These are phyloP conservation scores for Eulacestoma nigropectus DNA, from an alignment of 2,113 vertebrate genomes.

Conservation along the genomic window DNA sequence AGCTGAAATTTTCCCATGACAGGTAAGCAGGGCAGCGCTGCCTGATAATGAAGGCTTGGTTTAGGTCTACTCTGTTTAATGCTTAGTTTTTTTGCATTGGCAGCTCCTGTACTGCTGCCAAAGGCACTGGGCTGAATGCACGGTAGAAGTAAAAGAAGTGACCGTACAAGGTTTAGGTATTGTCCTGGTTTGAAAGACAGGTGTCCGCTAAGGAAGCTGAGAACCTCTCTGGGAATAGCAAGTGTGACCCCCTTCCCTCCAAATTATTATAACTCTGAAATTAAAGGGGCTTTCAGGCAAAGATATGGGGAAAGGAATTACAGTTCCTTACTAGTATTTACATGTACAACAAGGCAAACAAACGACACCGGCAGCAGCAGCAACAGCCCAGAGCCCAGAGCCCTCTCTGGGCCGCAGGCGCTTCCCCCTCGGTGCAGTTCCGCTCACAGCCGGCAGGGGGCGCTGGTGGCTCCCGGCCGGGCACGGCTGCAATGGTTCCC, in stretches of 20 bases:
- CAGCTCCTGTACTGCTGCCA: background rate
- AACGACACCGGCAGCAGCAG: background rate
- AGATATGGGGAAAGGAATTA: fast-evolving
- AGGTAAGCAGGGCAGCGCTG: conserved; percentile 72
- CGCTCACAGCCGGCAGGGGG: background rate
- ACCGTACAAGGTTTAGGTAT: background rate
- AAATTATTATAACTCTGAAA: background rate
- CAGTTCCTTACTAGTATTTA: background rate
- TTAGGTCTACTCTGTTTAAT: background rate
- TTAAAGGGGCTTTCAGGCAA: fast-evolving
- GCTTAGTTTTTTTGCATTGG: background rate
- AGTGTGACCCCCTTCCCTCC: background rate
- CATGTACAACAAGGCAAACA: background rate
- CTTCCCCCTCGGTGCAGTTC: background rate
- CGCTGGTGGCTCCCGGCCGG: background rate
- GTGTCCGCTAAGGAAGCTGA: background rate
- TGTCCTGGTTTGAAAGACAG: background rate
- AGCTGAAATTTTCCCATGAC: conserved; percentile 93
- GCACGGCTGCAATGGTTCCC: background rate
- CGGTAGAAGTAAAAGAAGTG: background rate
- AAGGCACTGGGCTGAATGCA: background rate
- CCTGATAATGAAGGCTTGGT: background rate
- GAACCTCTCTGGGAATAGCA: background rate
- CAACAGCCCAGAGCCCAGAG: background rate
- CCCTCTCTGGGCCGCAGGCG: background rate